phyloP scores from a whole-genome alignment of 2,113 vertebrate species.

The Ceyx margarethae region DNA sequence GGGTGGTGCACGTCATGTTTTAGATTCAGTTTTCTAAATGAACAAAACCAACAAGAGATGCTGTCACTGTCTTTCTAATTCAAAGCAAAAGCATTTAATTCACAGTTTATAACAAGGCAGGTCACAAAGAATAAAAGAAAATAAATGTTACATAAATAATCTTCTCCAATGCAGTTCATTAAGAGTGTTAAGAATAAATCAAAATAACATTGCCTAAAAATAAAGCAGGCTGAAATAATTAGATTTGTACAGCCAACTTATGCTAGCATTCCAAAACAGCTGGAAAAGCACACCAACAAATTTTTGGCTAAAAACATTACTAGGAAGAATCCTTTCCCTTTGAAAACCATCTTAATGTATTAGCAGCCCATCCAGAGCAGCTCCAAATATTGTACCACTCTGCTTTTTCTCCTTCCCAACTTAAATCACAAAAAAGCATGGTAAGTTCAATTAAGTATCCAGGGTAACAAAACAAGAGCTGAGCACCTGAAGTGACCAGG shows the following conservation, averaged over 20 bases:
- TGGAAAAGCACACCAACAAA: background rate
- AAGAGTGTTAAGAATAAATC: slow-evolving; percentile 57
- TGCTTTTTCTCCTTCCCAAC: background rate
- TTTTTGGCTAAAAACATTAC: background rate
- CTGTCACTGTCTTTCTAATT: slow-evolving; percentile 55
- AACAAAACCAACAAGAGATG: background rate
- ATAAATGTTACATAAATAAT: slow-evolving; percentile 65
- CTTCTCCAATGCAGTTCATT: slow-evolving; percentile 44
- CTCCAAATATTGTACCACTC: background rate
- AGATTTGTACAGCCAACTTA: slow-evolving; percentile 29
- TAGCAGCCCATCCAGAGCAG: background rate
- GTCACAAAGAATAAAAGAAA: slow-evolving; percentile 67
- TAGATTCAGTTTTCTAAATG: background rate
- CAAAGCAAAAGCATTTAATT: slow-evolving; percentile 64
- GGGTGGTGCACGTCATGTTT: background rate
- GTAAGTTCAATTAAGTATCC: background rate
- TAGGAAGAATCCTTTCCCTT: background rate
- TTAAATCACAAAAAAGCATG: background rate
- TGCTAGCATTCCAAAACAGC: background rate
- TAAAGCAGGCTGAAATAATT: background rate
- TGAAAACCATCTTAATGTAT: background rate
- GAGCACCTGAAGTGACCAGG: background rate
- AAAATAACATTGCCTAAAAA: background rate
- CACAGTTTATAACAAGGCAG: slow-evolving; percentile 51
- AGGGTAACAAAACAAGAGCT: background rate